A percentile compares a stretch with the other conserved stretches of the same genome.
Conservation (phyloP, 2,888 invertebrate genomes). For the Hofmannophila pseudospretella region DNA sequence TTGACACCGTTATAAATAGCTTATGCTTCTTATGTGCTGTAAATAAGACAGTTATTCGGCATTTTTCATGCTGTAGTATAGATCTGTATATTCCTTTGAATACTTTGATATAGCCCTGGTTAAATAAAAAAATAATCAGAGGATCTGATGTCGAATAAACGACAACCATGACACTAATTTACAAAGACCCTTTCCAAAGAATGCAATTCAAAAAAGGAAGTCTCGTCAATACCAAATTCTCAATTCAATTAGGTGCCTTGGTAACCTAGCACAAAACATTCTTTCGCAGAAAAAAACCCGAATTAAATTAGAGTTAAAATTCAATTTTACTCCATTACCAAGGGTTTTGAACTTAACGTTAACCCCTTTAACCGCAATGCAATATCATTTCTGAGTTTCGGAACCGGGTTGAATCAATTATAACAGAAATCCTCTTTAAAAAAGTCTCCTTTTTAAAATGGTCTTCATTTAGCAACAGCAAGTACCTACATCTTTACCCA, state of each 20-base stretch:
- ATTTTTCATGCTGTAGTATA: too few relatives aligned
- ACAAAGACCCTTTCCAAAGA: too few relatives aligned
- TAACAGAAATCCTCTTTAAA: conserved; percentile 31
- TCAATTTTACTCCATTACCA: conserved; percentile 38
- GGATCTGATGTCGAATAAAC: too few relatives aligned
- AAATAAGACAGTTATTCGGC: too few relatives aligned
- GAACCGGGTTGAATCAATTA: conserved; percentile 62
- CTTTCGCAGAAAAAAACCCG: conserved; percentile 16
- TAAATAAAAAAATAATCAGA: too few relatives aligned
- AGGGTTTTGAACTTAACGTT: conserved; percentile 34
- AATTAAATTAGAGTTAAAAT: conserved; percentile 38
- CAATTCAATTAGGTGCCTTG: conserved; percentile 20
- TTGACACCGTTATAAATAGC: too few relatives aligned
- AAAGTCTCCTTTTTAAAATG: conserved; percentile 34
- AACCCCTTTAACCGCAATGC: conserved; percentile 32
- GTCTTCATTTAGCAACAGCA: too few relatives aligned
- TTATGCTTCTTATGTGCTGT: too few relatives aligned
- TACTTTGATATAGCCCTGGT: too few relatives aligned
- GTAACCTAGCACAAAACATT: conserved; percentile 17
- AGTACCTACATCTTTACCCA: too few relatives aligned
- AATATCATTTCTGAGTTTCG: conserved; percentile 27
- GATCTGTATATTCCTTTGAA: too few relatives aligned
- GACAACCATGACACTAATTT: too few relatives aligned
- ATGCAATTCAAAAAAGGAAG: not conserved
- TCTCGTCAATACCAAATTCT: conserved; percentile 8